A percentile compares a stretch with the other conserved stretches of the same genome.
phyloP scores from a whole-genome alignment of 2,113 vertebrate genomes.

The Sinocyclocheilus anshuiensis region DNA sequence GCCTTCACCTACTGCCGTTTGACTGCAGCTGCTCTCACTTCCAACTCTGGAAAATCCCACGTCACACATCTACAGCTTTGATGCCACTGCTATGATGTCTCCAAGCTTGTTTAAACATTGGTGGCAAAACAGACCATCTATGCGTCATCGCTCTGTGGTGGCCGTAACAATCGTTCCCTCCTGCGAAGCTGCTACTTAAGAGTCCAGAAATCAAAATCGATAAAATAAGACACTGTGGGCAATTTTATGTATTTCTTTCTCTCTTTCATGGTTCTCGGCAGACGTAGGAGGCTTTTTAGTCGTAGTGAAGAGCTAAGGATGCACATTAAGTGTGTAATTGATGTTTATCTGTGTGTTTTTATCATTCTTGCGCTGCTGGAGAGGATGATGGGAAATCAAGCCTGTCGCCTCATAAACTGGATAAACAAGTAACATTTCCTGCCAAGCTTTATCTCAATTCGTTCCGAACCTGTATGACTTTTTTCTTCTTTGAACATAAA shows the following conservation, averaged over 20 bases:
- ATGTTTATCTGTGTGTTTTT: background rate
- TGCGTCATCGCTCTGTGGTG: conserved; percentile 6
- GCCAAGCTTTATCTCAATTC: background rate
- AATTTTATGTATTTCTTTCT: background rate
- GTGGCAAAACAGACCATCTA: background rate
- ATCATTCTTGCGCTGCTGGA: background rate
- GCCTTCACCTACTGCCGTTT: background rate
- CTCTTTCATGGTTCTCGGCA: background rate
- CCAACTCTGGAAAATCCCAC: conserved; percentile 4
- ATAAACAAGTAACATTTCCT: background rate
- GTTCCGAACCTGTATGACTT: background rate
- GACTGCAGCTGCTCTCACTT: conserved; percentile 5
- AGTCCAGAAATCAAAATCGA: background rate
- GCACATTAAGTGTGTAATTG: conserved; percentile 5
- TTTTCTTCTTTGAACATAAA: background rate
- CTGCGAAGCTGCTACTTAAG: background rate
- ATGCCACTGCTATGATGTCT: conserved; percentile 11
- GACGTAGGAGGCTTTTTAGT: background rate
- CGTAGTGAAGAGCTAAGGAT: background rate
- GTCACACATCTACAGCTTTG: conserved; percentile 2
- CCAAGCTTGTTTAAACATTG: conserved; percentile 18
- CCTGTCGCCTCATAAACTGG: conserved; percentile 1
- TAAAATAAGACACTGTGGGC: background rate
- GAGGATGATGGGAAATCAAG: conserved; percentile 9
- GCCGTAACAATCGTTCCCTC: background rate